Conservation (phyloP, 2,113 vertebrate genomes). For the Pachypanchax playfairii region DNA sequence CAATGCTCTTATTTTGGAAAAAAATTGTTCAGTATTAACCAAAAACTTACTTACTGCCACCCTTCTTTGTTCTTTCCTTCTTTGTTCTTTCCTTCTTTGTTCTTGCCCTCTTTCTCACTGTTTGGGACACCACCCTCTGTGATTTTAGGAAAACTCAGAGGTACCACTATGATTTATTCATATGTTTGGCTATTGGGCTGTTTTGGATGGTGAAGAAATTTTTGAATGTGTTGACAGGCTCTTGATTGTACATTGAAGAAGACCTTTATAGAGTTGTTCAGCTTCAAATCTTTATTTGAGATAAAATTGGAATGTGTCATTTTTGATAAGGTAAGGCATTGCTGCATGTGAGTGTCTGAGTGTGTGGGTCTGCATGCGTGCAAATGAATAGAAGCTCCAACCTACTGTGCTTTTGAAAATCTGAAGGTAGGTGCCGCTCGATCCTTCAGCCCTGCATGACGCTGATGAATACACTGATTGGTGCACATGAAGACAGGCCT, state of each 20-base stretch:
- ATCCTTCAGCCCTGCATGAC: constrained; percentile 62
- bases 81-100: constrained; percentile 31
- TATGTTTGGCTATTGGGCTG: constrained; percentile 49
- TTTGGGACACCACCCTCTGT: constrained; percentile 63
- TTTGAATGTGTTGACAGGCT: constrained; percentile 34
- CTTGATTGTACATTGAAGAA: constrained; percentile 26
- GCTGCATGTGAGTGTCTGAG: constrained; percentile 32
- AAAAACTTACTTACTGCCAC: constrained; percentile 44
- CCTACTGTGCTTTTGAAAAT: constrained; percentile 44
- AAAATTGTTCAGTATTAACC: constrained; percentile 35
- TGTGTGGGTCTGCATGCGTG: constrained; percentile 39
- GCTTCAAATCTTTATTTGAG: constrained; percentile 14
- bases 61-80: constrained; percentile 23
- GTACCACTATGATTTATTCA: constrained; percentile 50
- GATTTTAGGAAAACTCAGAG: constrained; percentile 68
- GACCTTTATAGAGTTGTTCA: constrained; percentile 20
- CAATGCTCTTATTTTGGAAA: constrained; percentile 40
- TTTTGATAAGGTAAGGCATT: constrained; percentile 64
- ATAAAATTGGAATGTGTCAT: constrained; percentile 47
- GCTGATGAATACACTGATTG: constrained; percentile 77
- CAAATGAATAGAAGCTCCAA: constrained; percentile 29
- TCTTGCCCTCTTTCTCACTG: constrained; percentile 42
- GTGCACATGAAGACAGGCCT: constrained; percentile 55
- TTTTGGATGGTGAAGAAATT: constrained; percentile 34
- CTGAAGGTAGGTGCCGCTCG: constrained; percentile 69